Conservation (phyloP, 2,888 invertebrate species). For the Agapostemon virescens region DNA sequence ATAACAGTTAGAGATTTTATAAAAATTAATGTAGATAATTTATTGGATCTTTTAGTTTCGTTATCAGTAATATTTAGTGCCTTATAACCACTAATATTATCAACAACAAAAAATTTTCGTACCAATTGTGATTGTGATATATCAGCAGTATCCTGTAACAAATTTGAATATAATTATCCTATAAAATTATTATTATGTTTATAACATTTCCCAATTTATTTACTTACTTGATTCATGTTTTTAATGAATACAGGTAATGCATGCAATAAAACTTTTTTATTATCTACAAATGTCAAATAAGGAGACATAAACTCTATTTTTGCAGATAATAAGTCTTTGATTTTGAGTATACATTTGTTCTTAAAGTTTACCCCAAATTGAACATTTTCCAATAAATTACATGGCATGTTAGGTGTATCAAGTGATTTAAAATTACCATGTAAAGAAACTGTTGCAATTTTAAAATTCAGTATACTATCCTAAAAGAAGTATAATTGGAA, state of each 20-base stretch:
- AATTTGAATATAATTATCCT: background rate
- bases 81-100: conserved; percentile 81
- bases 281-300: conserved; percentile 81
- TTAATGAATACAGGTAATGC: conserved; percentile 83
- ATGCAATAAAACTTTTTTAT: conserved; percentile 80
- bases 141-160: conserved; percentile 59
- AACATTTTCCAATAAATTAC: conserved; percentile 75
- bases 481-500: conserved; percentile 60
- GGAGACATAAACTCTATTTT: conserved; percentile 82
- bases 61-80: conserved; percentile 49
- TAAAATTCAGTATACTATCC: conserved; percentile 80
- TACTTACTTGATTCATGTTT: conserved; percentile 80
- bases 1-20: conserved; percentile 77
- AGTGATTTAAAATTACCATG: conserved; percentile 79
- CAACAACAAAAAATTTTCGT: conserved; percentile 86
- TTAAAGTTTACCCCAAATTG: conserved; percentile 79
- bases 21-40: conserved; percentile 75
- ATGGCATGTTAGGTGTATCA: conserved; percentile 73
- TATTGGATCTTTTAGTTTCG: conserved; percentile 26
- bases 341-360: conserved; percentile 75
- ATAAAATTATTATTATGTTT: background rate
- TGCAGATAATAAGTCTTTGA: conserved; percentile 76
- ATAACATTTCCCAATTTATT: conserved; percentile 57
- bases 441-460: conserved; percentile 78
- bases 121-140: conserved; percentile 85